phyloP scores from a whole-genome alignment of 1,140 invertebrate species.

The Spodoptera frugiperda region DNA sequence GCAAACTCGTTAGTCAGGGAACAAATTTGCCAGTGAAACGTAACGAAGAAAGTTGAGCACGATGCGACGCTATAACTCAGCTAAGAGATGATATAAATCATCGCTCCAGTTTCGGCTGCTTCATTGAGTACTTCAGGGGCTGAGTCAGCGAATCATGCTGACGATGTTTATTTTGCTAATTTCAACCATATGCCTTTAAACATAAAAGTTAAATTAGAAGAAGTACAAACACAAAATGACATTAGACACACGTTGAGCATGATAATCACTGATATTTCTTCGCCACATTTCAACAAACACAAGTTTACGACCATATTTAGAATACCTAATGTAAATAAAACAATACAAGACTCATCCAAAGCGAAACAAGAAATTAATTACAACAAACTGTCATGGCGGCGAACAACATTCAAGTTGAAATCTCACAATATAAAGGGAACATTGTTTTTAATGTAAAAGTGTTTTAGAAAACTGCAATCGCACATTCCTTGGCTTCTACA shows the following conservation, averaged over 20 bases:
- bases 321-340: slow-evolving; percentile 4
- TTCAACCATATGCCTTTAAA: background rate
- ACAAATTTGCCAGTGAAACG: slow-evolving; percentile 12
- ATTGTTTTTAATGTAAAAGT: slow-evolving; percentile 25
- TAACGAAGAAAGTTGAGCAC: slow-evolving; percentile 12
- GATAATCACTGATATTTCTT: no score
- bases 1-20: slow-evolving; percentile 6
- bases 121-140: background rate
- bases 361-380: slow-evolving; percentile 21
- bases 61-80: slow-evolving; percentile 31
- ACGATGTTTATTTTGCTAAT: background rate
- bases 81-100: slow-evolving; percentile 28
- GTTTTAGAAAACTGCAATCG: slow-evolving; percentile 10
- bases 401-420: slow-evolving; percentile 21
- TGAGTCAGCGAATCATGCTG: background rate
- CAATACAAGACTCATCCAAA: slow-evolving; percentile 3
- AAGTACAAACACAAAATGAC: background rate
- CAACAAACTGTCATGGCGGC: slow-evolving; percentile 27
- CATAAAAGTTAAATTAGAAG: background rate
- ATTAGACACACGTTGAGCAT: no score
- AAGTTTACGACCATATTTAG: background rate
- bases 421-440: slow-evolving; percentile 23
- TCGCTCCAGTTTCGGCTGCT: slow-evolving; percentile 17
- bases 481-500: background rate
- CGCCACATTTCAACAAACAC: no score